Percentiles rank a stretch among this genome's conserved stretches.
phyloP scores from a whole-genome alignment of 2,797 vertebrate genomes.

The Avahi laniger region DNA sequence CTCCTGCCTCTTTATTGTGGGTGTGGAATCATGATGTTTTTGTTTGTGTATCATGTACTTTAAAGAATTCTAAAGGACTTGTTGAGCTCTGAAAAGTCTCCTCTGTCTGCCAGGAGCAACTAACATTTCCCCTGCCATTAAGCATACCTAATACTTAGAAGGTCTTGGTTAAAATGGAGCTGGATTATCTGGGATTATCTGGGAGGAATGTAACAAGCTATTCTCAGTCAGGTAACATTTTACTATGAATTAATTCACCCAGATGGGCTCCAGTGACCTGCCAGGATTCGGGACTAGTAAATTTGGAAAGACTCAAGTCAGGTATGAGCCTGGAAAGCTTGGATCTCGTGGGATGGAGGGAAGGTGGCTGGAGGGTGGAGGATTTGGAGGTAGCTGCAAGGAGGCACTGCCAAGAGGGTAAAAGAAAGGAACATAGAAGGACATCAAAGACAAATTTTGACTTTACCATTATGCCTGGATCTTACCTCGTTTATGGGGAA shows the following conservation, averaged over 20 bases:
- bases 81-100: neutral
- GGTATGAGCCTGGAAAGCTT: too few species aligned
- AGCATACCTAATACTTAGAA: neutral
- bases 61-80: slow-evolving; percentile 31
- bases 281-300: neutral
- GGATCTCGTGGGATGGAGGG: neutral
- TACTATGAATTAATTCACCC: neutral
- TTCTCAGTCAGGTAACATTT: neutral
- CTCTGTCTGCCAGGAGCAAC: neutral
- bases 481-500: neutral
- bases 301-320: neutral
- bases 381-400: neutral
- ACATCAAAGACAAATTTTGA: neutral
- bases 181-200: neutral
- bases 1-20: neutral
- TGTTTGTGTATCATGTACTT: neutral
- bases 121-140: neutral
- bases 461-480: neutral
- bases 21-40: neutral
- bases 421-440: neutral
- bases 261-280: neutral
- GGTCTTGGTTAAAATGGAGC: neutral
- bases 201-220: neutral
- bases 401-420: neutral
- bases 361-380: neutral